Base-by-base conservation (phyloP, 2,113 vertebrate species). In the Chlamydotis undulata region DNA sequence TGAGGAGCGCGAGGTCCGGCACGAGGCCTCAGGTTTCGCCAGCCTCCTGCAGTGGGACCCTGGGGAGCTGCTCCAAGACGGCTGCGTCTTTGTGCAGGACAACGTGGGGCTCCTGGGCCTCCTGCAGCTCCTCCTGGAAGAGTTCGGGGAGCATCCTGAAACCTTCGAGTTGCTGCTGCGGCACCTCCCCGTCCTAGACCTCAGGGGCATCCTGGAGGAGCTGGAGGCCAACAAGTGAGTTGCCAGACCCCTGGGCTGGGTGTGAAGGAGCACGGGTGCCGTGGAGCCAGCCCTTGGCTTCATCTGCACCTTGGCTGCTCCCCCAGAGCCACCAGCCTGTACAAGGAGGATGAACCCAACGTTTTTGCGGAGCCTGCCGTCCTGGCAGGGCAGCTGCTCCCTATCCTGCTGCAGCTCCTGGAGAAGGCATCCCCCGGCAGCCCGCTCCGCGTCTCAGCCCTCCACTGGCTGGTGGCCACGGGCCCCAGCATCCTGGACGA, bases 291-390 rank as follows among this genome's bases (percentile, higher is more conserved):
- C 47, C 19, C 12, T 56, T 1, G 1, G 64, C 64, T 70, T 77
- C 57, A 53, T 16, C 28, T 61, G 23, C 10, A 1, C 45, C 56
- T 80, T 0, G 7, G 24, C 63, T 86, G 43, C 33, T 5, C 28
- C 71, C 25, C 33, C 95, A 99, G 99, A 96, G 87, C 92, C 10
- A 19, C 88, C 91, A 98, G 95, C 78, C 96, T 99, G 67, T 99
- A 99, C 82, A 98, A 98, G 83, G 98, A 99, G 93, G 99, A 99
- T 2, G 98, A 99, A 29, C 98, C 97, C 60, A 99, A 99, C 0
- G 95, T 99, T 92, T 99, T 98, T 96, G 98, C 98, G 1, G 99
- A 99, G 92, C 98, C 98, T 1, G 97, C 97, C 2, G 63, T 98
- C 73, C 97, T 99, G 95, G 97, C 97, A 0, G 76, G 37, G 50